Evolutionary conservation across 2,113 vertebrate genomes (phyloP).

Genomic region (Salvelinus alpinus): DNA sequence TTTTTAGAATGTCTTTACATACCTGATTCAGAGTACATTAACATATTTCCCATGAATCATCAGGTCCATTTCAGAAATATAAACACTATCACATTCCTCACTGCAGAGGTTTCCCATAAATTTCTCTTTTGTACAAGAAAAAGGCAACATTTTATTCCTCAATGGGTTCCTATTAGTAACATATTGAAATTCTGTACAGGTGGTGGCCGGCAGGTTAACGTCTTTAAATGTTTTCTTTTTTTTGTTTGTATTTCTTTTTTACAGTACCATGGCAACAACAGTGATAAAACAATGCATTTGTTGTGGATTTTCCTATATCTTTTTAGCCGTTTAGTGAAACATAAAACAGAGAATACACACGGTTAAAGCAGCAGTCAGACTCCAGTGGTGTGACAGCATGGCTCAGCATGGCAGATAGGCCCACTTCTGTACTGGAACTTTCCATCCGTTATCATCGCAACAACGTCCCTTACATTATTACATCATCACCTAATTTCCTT

Average conservation of each 20-base stretch:
- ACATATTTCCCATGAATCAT: slow-evolving; percentile 92
- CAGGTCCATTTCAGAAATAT: slow-evolving; percentile 94
- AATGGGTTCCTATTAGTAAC: slow-evolving; percentile 93
- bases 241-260: slow-evolving; percentile 47
- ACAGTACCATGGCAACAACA: slow-evolving; percentile 95
- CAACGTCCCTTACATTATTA: slow-evolving; percentile 13
- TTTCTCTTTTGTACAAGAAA: slow-evolving; percentile 99
- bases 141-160: slow-evolving; percentile 90
- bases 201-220: slow-evolving; percentile 81
- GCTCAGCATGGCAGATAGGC: slow-evolving; percentile 96
- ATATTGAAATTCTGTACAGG: slow-evolving; percentile 87
- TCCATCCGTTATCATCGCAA: slow-evolving; percentile 66
- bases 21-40: slow-evolving; percentile 98
- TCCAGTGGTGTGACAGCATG: slow-evolving; percentile 87
- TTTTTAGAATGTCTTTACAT: slow-evolving; percentile 92
- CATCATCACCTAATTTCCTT: slow-evolving; percentile 1
- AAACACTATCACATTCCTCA: slow-evolving; percentile 97
- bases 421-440: slow-evolving; percentile 69
- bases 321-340: slow-evolving; percentile 78
- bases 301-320: slow-evolving; percentile 66
- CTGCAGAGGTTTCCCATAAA: slow-evolving; percentile 93
- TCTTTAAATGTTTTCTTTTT: slow-evolving; percentile 36
- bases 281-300: slow-evolving; percentile 89
- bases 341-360: slow-evolving; percentile 79
- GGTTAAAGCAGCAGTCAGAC: slow-evolving; percentile 85